Conservation (phyloP, 2,797 vertebrate species). For the Pteronotus mesoamericanus region DNA sequence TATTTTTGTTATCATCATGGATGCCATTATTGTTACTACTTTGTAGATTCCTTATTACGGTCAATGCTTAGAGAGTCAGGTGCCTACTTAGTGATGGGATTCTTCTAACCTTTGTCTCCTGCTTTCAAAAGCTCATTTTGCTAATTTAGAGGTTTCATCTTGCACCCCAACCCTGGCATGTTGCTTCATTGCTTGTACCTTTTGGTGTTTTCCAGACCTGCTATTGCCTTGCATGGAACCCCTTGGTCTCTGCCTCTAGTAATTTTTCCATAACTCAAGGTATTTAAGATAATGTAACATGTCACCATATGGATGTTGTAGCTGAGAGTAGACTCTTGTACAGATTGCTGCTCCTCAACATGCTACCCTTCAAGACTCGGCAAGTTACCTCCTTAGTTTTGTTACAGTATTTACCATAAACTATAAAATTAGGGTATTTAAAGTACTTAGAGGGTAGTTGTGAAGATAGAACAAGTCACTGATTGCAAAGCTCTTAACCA, state of each 20-base stretch:
- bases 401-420: neutral
- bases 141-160: neutral
- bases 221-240: rapidly evolving
- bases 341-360: neutral
- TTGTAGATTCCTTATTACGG: neutral
- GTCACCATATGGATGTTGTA: rapidly evolving
- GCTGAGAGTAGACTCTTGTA: too few relatives aligned
- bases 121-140: neutral
- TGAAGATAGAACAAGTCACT: neutral
- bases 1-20: rapidly evolving
- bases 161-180: rapidly evolving
- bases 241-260: neutral
- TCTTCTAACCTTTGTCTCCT: neutral
- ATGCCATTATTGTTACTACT: neutral
- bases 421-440: neutral
- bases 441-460: neutral
- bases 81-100: rapidly evolving
- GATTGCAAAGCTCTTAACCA: neutral
- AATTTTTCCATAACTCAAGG: neutral
- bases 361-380: neutral
- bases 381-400: neutral
- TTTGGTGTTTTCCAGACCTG: neutral
- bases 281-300: neutral
- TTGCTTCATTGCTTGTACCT: neutral
- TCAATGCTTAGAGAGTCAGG: neutral